These are phyloP conservation scores for Macaria notata DNA, from an alignment of 2,888 invertebrate genomes.

Conservation along the genomic window DNA sequence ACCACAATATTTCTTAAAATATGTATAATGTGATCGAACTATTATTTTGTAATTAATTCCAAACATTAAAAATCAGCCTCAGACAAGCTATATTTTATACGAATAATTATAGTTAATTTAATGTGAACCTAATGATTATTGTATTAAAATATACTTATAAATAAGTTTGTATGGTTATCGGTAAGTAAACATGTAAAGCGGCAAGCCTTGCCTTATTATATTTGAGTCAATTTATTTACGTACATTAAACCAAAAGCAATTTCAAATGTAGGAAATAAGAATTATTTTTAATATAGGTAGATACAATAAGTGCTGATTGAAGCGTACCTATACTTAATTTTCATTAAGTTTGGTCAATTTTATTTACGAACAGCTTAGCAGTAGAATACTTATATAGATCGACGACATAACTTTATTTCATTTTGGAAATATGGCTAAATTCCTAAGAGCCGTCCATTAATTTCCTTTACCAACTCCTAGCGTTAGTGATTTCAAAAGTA, in stretches of 20 bases:
- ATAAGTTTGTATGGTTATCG: conserved; percentile 67
- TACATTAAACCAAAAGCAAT: conserved; percentile 68
- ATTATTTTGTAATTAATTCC: conserved; percentile 29
- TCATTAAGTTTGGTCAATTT: conserved; percentile 29
- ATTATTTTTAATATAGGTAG: conserved; percentile 53
- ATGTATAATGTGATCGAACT: conserved; percentile 34
- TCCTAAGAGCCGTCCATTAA: no score
- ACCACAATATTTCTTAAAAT: conserved; percentile 30
- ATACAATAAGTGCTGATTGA: conserved; percentile 35
- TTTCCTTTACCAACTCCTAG: no score
- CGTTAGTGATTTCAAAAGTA: no score
- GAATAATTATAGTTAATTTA: conserved; percentile 67
- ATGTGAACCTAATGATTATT: conserved; percentile 53
- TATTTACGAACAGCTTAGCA: conserved; percentile 55
- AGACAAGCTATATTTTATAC: conserved; percentile 68
- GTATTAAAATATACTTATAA: conserved; percentile 46
- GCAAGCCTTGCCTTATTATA: conserved; percentile 43
- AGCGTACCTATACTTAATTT: conserved; percentile 21
- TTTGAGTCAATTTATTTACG: conserved; percentile 69
- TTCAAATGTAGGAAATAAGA: conserved; percentile 59
- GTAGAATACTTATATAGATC: conserved; percentile 41
- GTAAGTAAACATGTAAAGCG: conserved; percentile 48
- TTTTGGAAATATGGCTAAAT: not conserved
- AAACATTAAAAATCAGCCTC: conserved; percentile 38
- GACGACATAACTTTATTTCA: conserved; percentile 18